Evolutionary conservation across 2,888 invertebrate genomes (phyloP), one percentile per base, ranked within the genome.

Genomic region (Hedya salicella): DNA sequence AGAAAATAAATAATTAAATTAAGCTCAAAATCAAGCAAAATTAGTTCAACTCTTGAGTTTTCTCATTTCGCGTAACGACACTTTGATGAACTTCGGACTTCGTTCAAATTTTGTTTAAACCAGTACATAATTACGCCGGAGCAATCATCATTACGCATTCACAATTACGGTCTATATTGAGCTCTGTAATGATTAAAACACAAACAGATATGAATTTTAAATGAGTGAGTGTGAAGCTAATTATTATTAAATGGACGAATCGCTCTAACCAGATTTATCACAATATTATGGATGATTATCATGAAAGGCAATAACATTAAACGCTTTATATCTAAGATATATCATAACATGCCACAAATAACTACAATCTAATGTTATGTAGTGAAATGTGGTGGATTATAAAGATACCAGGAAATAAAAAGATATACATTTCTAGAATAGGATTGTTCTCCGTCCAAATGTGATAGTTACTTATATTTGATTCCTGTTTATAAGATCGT

Each of bases 61-160:
- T 39, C 53, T 48, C 46, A 62, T 62, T 62, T 48, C 39, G 25
- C 53, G 25, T 62, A 62, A 54, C 62, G 62, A 62, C 46, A 54
- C 53, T 62, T 62, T 62, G 62, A 62, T 62, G 53, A 62, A 62
- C 36, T 62, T 46, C 53, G 46, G 62, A 62, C 46, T 46, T 21
- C 14, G 44, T 21, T 52, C 36, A 53, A 56, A 54, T 62, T 62
- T 16, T 39, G 25, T 62, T 53, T 53, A 36, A 53, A 54, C 32
- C 49, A 60, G 62, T 21, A 62, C 53, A 62, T 36, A 36, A 48
- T 46, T 39, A 54, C 36, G n/a, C 6, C 21, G 59, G 9, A 21
- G 46, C 62, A 54, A 62, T 62, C 53, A 62, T 53, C 46, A 62
- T 62, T 62, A 62, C 39, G 62, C 53, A 62, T 62, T 62, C 46